Evolutionary conservation across 2,797 vertebrate species (phyloP).

Genomic region (Hafferia zeledoni): DNA sequence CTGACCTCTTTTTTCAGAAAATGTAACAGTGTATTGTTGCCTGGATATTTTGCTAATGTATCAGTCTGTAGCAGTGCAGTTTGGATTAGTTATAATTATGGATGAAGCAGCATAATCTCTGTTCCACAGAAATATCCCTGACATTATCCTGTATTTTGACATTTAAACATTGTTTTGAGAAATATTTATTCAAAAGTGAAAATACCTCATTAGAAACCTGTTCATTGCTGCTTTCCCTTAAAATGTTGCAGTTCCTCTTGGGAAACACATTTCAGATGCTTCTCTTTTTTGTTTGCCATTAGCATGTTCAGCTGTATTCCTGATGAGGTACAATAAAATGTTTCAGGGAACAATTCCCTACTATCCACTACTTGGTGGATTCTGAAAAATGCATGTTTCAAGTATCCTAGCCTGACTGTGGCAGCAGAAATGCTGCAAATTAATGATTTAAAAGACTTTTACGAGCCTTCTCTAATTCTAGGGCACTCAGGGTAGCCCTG

Average conservation of each 20-base stretch:
- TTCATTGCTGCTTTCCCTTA: not conserved
- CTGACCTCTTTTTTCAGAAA: not conserved
- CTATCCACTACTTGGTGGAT: not conserved
- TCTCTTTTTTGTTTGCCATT: not conserved
- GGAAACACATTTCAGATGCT: not conserved
- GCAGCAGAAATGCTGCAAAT: not conserved
- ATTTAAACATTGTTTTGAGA: not conserved
- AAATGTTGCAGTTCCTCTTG: not conserved
- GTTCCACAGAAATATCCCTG: not conserved
- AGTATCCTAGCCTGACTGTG: not conserved
- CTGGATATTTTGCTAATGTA: not conserved
- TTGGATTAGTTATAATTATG: not conserved
- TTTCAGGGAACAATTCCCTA: not conserved
- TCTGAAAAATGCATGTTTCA: not conserved
- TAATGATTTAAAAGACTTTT: not conserved
- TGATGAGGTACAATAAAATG: not conserved
- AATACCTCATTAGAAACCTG: not conserved
- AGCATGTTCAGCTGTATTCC: not conserved
- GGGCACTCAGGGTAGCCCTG: not conserved
- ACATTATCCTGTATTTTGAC: not conserved
- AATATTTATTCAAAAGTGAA: not conserved
- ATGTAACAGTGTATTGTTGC: not conserved
- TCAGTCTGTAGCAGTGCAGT: not conserved
- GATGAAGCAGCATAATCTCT: not conserved
- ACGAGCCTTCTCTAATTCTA: not conserved